A percentile compares a stretch with the other conserved stretches of the same genome.
Conservation (phyloP, 2,888 invertebrate genomes). For the Trissolcus japonicus region DNA sequence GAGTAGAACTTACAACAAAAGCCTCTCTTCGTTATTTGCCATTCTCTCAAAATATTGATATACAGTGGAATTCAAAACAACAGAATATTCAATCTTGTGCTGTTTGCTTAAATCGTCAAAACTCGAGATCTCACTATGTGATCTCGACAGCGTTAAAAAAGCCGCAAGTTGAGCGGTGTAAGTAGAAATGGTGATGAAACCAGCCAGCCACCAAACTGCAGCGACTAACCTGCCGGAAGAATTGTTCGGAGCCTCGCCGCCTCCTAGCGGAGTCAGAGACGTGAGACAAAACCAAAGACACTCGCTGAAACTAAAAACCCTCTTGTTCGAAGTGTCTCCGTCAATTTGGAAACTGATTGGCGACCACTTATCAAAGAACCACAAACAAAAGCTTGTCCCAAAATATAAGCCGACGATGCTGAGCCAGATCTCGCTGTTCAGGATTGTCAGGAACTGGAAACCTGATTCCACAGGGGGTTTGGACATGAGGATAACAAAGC, state of each 20-base stretch:
- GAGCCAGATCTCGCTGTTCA: constrained; percentile 97
- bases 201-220: constrained; percentile 99
- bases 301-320: constrained; percentile 96
- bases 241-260: constrained; percentile 97
- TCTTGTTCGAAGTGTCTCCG: constrained; percentile 87
- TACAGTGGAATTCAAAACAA: constrained; percentile 90
- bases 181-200: constrained; percentile 98
- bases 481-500: constrained; percentile 96
- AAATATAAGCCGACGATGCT: constrained; percentile 96
- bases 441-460: constrained; percentile 96
- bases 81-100: constrained; percentile 97
- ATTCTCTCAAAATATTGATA: constrained; percentile 97
- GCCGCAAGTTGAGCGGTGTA: constrained; percentile 99
- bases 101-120: constrained; percentile 96
- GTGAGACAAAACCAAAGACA: constrained; percentile 99
- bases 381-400: constrained; percentile 95
- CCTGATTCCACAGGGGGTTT: constrained; percentile 91
- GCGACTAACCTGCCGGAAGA: constrained; percentile 95
- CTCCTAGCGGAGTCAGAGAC: constrained; percentile 95
- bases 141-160: constrained; percentile 93
- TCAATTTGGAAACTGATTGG: constrained; percentile 98
- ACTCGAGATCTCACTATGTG: constrained; percentile 94
- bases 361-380: constrained; percentile 97
- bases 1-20: constrained; percentile 87
- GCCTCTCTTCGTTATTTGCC: constrained; percentile 95